Evolutionary conservation across 2,113 vertebrate genomes (phyloP), one percentile per base, ranked within the genome.

Genomic region (Setophaga petechia): DNA sequence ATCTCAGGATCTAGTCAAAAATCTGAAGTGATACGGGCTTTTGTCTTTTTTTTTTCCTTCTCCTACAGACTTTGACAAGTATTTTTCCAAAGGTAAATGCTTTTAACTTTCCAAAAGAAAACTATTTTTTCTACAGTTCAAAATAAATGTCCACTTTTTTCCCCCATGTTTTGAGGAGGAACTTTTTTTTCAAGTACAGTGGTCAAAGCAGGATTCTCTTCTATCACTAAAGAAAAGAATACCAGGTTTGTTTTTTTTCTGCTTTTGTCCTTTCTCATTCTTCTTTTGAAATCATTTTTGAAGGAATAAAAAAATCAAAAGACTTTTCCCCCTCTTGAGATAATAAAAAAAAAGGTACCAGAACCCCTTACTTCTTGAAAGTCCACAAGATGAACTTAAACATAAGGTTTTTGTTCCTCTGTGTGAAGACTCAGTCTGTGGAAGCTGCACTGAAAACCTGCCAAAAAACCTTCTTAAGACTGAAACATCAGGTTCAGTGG

Each of bases 401-500:
- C 25, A 39, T 9, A 23, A 87, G 51, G 59, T 3, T 63, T 96
- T 88, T 92, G 58, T 81, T 92, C 77, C 58, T 75, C 79, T 78
- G 12, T 47, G 49, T 84, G 89, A 86, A 93, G 65, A 88, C 52
- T 71, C 27, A 44, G 35, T 58, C 79, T 71, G 47, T 79, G 73
- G 73, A 94, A 93, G 43, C 39, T 62, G 28, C 58, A 76, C 35
- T 84, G 35, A 65, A 75, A 33, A 47, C 28, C 75, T 82, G 41
- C 68, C 84, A 72, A 94, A 89, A 87, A 97, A 59, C 31, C 51
- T 91, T 89, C 59, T 62, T 65, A 76, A 65, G 51, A 73, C 75
- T 94, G 47, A 95, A 90, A 92, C 94, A 79, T 76, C 71, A n/a
- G 63, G 76, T 93, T 96, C 84, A 78, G 88, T 66, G 89, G 88